Evolutionary conservation across 2,888 invertebrate genomes (phyloP), one percentile per base, ranked within the genome.

Genomic region (Drosophila pseudotalamancana): DNA sequence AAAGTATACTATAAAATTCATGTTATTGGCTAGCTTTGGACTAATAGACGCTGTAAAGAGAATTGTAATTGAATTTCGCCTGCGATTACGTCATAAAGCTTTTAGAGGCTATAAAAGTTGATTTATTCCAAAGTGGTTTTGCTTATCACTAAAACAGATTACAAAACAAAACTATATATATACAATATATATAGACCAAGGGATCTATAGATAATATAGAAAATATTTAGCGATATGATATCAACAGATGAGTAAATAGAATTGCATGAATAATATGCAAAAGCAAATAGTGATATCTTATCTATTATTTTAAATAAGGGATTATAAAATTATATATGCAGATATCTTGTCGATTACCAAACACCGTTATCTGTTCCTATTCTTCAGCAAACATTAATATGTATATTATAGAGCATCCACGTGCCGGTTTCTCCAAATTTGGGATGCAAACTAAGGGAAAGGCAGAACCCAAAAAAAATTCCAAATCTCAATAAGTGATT

Each of bases 381-480:
- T n/a, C n/a, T n/a, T 6, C 25, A 25, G 9, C 6, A 8, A 8
- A 2, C 3, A 3, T 25, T 25, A 3, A 29, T 11, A 6, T 34
- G 34, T 14, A 9, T 34, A 8, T 29, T 29, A 4, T 8, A 60
- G 61, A 12, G 39, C 37, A 35, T 42, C 4, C 9, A 27, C 21
- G 34, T 14, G n/a, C 37, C 43, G 65, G 40, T 19, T 43, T 46
- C 9, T 4, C 34, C 14, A 29, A n/a, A 61, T 53, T 66, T 53
- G 23, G 2, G 27, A 56, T 62, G 72, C 77, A 56, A 66, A 73
- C 14, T 12, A 19, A 45, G 62, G 31, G 77, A 73, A 72, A 73
- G 77, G 66, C 57, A 53, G 40, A 65, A 19, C 19, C 11, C 6
- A 34, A 14, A 9, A 29, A 53, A 56, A 46, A 59, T 39, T 51